Evolutionary conservation across 1,140 invertebrate genomes (phyloP), one percentile per base, ranked within the genome.

Genomic region (Vanessa tameamea): DNA sequence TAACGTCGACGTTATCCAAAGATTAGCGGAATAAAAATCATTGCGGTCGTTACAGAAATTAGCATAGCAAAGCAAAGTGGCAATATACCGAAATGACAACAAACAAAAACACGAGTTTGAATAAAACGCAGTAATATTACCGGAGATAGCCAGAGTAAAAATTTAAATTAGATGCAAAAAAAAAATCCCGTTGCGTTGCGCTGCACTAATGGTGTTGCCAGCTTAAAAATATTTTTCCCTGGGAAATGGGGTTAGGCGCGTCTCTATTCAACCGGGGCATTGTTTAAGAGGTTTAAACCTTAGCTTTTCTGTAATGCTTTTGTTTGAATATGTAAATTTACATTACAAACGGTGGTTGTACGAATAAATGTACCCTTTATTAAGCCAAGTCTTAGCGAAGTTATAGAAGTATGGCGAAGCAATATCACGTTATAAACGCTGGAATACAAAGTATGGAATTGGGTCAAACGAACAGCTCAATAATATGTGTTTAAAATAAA

Each of bases 161-260:
- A 82, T 80, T 82, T 78, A 82, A 82, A 82, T 82, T 79, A 82
- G 78, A 77, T 75, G 78, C 80, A 80, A 82, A 80, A 43, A 81
- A 80, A 77, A 61, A 59, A 20, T 20, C 20, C 55, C 69, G 74
- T 74, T 73, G 71, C 76, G 75, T 73, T 65, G 70, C 76, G 72
- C 73, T 76, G 73, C 75, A 69, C 78, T 82, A 80, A 82, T 81
- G 76, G 80, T 78, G 79, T 82, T 81, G 76, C 79, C 71, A 70
- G 75, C 76, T 78, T 81, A 75, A 78, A 82, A 79, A 82, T 80
- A 81, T 83, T 80, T 82, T 76, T 76, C 73, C 74, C 72, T 66
- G 69, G 74, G 72, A 81, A 82, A 81, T 74, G 75, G 80, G 78
- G 76, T 81, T 76, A 81, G 73, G 76, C 78, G 76, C 71, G 73